These are phyloP conservation scores for Nemopilema nomurai DNA, from an alignment of 30 jellyfish, hydroid and myxozoan genomes.

Conservation along the genomic window DNA sequence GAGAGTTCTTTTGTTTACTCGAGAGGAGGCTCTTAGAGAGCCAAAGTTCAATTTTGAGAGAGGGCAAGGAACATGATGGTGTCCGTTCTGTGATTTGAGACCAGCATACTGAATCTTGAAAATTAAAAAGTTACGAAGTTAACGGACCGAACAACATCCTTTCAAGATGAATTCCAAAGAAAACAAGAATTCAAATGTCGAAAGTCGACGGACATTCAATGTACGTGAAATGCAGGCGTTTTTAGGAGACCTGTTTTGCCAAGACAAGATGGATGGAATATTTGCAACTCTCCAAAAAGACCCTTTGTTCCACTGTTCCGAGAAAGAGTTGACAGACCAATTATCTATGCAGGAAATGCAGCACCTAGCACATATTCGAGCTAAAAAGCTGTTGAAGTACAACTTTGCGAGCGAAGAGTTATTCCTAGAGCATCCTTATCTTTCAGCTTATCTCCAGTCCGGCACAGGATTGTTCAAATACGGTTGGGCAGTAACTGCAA, in stretches of 20 bases:
- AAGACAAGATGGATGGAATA: neutral
- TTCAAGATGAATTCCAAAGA: neutral
- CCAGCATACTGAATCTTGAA: no score
- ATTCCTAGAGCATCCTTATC: slow-evolving; percentile 17
- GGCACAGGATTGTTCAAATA: slow-evolving; percentile 6
- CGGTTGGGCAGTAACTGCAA: slow-evolving; percentile 45
- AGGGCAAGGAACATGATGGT: no score
- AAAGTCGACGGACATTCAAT: neutral
- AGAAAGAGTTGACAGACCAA: slow-evolving; percentile 29
- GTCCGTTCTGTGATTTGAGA: no score
- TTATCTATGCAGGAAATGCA: slow-evolving; percentile 48
- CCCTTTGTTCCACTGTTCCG: slow-evolving; percentile 49
- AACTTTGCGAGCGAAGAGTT: slow-evolving; percentile 17
- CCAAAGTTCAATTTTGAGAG: no score
- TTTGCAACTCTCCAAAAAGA: slow-evolving; percentile 57
- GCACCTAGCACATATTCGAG: slow-evolving; percentile 50
- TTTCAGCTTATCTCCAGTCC: neutral
- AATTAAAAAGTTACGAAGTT: no score
- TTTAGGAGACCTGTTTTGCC: slow-evolving; percentile 8
- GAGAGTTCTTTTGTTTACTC: no score
- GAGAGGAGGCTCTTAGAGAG: no score
- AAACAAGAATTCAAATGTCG: neutral
- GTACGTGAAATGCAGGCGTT: slow-evolving; percentile 7
- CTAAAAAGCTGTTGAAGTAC: slow-evolving; percentile 27
- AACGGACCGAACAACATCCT: neutral